These are phyloP conservation scores for Pollachius pollachius DNA, from an alignment of 2,113 vertebrate genomes.

Conservation along the genomic window DNA sequence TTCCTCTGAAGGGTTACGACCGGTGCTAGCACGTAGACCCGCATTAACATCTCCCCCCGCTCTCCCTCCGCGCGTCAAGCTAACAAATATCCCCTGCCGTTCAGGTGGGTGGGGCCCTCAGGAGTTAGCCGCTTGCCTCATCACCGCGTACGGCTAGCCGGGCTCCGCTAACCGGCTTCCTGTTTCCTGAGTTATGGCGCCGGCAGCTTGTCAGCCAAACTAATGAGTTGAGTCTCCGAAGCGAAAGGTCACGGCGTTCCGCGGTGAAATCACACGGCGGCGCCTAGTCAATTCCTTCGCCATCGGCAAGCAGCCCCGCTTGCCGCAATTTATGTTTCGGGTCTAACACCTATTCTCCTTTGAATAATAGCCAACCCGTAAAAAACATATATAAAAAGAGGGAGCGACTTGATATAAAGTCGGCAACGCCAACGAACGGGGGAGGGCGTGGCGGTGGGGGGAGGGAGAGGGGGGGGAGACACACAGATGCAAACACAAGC, in stretches of 20 bases:
- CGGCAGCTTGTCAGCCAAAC: conserved; percentile 59
- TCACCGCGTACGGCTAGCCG: conserved; percentile 46
- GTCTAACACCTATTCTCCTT: conserved; percentile 53
- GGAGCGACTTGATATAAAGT: conserved; percentile 43
- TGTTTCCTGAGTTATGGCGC: conserved; percentile 60
- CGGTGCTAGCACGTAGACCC: neutral
- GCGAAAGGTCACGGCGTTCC: conserved; percentile 63
- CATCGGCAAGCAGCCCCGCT: conserved; percentile 49
- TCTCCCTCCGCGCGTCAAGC: conserved; percentile 16
- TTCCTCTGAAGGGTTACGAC: neutral
- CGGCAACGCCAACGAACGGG: conserved; percentile 23
- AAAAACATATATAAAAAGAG: conserved; percentile 41
- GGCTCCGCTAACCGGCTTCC: conserved; percentile 27
- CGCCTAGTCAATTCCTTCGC: conserved; percentile 49
- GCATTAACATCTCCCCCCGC: conserved; percentile 9
- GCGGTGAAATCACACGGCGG: conserved; percentile 54
- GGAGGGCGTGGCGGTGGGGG: conserved; percentile 38
- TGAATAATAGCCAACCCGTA: conserved; percentile 61
- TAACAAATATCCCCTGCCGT: conserved; percentile 31
- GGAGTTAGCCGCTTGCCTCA: conserved; percentile 43
- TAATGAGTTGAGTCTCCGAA: conserved; percentile 62
- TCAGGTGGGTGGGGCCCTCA: conserved; percentile 34
- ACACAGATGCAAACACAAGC: conserved; percentile 40
- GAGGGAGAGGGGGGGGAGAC: neutral
- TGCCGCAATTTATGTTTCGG: conserved; percentile 62